Percentiles rank a stretch among this genome's conserved stretches.
These are phyloP conservation scores for Crocodylus rhombifer DNA, from an alignment of 2,797 vertebrate species.

Conservation along the genomic window DNA sequence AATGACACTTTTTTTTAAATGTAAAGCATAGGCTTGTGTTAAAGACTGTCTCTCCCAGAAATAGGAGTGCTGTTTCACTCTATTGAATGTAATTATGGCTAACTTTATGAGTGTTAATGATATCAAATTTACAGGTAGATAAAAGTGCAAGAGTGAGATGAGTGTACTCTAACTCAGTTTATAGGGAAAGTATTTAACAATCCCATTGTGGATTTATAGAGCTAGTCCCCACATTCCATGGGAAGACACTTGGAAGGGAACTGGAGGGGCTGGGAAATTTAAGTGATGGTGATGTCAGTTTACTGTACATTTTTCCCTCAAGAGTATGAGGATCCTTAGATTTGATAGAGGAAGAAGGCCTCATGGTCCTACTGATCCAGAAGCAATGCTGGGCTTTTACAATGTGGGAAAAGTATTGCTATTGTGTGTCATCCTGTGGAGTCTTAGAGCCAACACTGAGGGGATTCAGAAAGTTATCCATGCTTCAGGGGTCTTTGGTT, in stretches of 20 bases:
- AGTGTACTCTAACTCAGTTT: not conserved
- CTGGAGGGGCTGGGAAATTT: not conserved
- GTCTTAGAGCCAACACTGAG: accelerated
- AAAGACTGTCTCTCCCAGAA: not conserved
- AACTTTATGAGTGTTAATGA: not conserved
- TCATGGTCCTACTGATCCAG: not conserved
- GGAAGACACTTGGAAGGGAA: not conserved
- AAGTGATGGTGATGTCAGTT: not conserved
- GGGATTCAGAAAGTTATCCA: not conserved
- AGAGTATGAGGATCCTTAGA: not conserved
- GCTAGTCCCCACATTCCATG: not conserved
- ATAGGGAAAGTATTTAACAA: not conserved
- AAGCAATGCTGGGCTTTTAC: not conserved
- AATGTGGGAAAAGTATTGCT: not conserved
- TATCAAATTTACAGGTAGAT: not conserved
- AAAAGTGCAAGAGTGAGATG: not conserved
- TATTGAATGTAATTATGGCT: not conserved
- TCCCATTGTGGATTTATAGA: not conserved
- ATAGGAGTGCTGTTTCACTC: not conserved
- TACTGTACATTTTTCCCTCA: not conserved
- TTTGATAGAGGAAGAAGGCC: not conserved
- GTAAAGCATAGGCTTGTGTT: not conserved
- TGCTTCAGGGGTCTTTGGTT: not conserved
- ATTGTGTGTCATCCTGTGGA: not conserved
- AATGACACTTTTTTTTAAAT: accelerated